Evolutionary conservation across 2,888 invertebrate species (phyloP), one percentile per base, ranked within the genome.

Genomic region (Poecilus cupreus): DNA sequence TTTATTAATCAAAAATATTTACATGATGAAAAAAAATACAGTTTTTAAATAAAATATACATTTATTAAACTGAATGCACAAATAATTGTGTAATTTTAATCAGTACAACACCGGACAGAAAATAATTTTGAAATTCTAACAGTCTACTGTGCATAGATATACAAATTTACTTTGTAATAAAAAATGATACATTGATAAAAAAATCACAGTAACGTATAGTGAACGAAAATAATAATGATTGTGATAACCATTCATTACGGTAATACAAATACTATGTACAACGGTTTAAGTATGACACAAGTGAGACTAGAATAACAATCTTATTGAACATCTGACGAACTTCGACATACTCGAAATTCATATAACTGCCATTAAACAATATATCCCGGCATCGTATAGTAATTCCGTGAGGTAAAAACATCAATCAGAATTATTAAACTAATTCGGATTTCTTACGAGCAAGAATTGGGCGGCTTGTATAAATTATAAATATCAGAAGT

Each of bases 221-320:
- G 24, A 20, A 49, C 13, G 32, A 75, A 77, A 22, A 60, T 22
- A 46, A 51, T 75, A n/a, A 22, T 54, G 54, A 54, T 54, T 72
- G 70, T 70, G 39, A 54, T 60, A 77, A 60, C 60, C 60, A 77
- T 77, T 39, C 18, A 60, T 77, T 77, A 60, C 46, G 49, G 68
- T 68, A 68, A 70, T 79, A 79, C 79, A 79, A 79, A 79, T 18
- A 79, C 24, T 79, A 79, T 79, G 24, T 79, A 79, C 79, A 79
- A 68, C 5, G 76, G 51, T 54, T 46, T 46, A 72, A 46, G 72
- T 72, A 79, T 79, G 79, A 79, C 79, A 79, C 79, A 64, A 37
- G 26, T 79, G 79, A 79, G 79, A 79, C 79, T 79, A 79, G 79
- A 79, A 79, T 79, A 79, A 79, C 79, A 79, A 79, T 79, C 24